Evolutionary conservation across 2,797 vertebrate genomes (phyloP).

Genomic region (Salarias fasciatus): DNA sequence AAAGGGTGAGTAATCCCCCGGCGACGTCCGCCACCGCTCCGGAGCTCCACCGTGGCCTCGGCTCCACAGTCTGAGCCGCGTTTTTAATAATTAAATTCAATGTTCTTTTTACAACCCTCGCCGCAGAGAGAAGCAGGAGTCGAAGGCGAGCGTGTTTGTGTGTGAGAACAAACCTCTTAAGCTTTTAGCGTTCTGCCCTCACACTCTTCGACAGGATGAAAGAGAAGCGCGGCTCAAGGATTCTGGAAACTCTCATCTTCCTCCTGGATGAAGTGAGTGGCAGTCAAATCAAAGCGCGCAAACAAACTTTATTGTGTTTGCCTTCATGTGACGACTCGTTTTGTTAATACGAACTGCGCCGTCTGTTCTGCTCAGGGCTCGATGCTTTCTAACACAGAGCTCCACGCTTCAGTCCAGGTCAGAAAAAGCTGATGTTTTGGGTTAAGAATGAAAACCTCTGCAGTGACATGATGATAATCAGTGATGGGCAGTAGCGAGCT

Average conservation of each 20-base stretch:
- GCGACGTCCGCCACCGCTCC: constrained; percentile 28
- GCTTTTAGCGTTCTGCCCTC: constrained; percentile 6
- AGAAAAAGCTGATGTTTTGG: too few relatives aligned
- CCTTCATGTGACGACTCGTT: too few relatives aligned
- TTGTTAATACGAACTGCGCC: too few relatives aligned
- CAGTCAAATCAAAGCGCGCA: too few relatives aligned
- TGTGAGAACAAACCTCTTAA: constrained; percentile 23
- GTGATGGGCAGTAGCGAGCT: too few relatives aligned
- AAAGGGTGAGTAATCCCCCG: constrained; percentile 67
- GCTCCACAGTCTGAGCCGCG: constrained; percentile 29
- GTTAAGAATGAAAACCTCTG: too few relatives aligned
- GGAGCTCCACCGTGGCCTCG: constrained; percentile 19
- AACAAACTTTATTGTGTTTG: not conserved
- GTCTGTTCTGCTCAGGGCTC: too few relatives aligned
- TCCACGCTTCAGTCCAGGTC: too few relatives aligned
- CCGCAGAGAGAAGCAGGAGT: constrained; percentile 38
- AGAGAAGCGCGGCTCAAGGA: constrained; percentile 5
- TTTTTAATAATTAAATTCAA: constrained; percentile 61
- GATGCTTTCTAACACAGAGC: too few relatives aligned
- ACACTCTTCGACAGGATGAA: constrained; percentile 7
- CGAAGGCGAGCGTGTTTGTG: not conserved
- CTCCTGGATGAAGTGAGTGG: not conserved
- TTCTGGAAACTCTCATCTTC: not conserved
- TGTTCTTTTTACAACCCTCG: constrained; percentile 39
- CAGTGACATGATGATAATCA: too few relatives aligned